These are phyloP conservation scores for Saturnia pavonia DNA, from an alignment of 2,888 invertebrate species.

Conservation along the genomic window DNA sequence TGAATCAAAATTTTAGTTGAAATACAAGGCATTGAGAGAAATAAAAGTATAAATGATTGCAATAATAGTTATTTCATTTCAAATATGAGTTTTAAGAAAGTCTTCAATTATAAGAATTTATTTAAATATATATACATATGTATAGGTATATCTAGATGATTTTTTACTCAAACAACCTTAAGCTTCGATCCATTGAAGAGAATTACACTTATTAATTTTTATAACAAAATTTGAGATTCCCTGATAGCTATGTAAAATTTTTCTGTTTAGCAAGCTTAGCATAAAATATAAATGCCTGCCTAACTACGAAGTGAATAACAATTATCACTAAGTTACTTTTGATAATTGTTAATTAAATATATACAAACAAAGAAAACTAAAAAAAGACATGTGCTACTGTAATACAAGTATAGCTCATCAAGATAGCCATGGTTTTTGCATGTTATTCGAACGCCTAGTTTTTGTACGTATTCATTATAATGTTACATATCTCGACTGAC, in stretches of 20 bases:
- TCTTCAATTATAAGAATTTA: no score
- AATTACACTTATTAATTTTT: not conserved
- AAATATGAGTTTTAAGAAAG: no score
- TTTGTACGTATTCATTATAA: constrained; percentile 37
- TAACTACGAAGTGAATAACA: not conserved
- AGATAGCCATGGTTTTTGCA: constrained; percentile 16
- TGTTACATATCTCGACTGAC: constrained; percentile 44
- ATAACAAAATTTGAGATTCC: not conserved
- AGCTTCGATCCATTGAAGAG: not conserved
- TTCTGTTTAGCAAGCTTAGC: not conserved
- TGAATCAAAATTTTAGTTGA: not conserved
- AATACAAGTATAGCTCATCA: not conserved
- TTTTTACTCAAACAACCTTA: no score
- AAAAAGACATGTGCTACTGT: not conserved
- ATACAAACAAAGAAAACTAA: constrained; percentile 2
- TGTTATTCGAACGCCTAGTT: constrained; percentile 15
- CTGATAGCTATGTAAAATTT: not conserved
- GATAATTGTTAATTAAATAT: not conserved
- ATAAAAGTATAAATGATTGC: not conserved
- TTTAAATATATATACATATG: no score
- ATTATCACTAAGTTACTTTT: not conserved
- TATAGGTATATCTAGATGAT: no score
- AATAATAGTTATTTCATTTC: not conserved
- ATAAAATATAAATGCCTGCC: not conserved
- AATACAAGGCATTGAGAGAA: not conserved